phyloP scores from a whole-genome alignment of 1,140 invertebrate species.

The Galleria mellonella region DNA sequence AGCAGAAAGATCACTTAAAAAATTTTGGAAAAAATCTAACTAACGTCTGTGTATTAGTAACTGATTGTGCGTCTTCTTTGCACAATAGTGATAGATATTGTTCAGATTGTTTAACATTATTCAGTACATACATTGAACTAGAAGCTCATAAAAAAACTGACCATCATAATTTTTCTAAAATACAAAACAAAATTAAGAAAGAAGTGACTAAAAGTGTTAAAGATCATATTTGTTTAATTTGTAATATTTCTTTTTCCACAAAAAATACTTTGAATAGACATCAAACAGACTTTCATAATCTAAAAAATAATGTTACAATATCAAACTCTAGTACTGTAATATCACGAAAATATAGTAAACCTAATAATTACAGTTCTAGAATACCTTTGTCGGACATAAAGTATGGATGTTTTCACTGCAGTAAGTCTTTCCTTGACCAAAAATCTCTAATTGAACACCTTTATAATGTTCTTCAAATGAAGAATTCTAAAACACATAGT shows the following conservation, averaged over 20 bases:
- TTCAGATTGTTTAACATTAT: background rate
- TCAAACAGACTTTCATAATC: constrained; percentile 12
- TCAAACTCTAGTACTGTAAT: background rate
- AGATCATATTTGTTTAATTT: constrained; percentile 21
- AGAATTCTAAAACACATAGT: background rate
- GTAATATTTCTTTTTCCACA: constrained; percentile 33
- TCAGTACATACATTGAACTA: background rate
- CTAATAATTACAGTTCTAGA: too few species aligned
- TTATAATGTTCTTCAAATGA: constrained; percentile 29
- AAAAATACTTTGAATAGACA: constrained; percentile 17
- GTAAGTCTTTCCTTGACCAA: constrained; percentile 25
- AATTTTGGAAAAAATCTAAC: background rate
- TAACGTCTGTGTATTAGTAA: background rate
- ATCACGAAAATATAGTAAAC: too few species aligned
- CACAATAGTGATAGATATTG: background rate
- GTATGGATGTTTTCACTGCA: constrained; percentile 38
- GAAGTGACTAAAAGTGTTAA: too few species aligned
- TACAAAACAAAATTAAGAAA: too few species aligned
- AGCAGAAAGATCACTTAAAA: background rate
- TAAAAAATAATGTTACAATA: background rate
- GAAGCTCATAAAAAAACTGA: too few species aligned
- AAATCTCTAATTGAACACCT: constrained; percentile 44
- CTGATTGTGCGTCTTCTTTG: background rate
- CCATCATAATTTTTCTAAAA: too few species aligned
- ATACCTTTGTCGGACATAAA: background rate